Percentiles rank a stretch among this genome's conserved stretches.
Conservation (phyloP, 2,888 invertebrate species). For the Apamea crenata region DNA sequence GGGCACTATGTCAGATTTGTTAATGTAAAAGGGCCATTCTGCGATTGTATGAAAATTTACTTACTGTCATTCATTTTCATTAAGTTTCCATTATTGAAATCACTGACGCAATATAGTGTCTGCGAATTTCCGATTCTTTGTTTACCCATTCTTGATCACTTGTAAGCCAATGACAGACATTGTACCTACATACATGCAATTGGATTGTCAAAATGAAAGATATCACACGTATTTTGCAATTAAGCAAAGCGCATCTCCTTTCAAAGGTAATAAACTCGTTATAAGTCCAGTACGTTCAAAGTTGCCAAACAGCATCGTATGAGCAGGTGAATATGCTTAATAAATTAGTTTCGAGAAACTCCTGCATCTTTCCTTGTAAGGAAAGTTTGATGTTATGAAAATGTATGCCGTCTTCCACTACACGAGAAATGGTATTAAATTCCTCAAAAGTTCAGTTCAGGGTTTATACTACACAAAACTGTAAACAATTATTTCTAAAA, state of each 20-base stretch:
- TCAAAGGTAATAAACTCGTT: not conserved
- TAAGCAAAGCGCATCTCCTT: conserved; percentile 15
- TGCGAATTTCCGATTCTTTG: not conserved
- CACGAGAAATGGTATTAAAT: not conserved
- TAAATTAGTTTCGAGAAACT: conserved; percentile 28
- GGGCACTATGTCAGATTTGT: conserved; percentile 33
- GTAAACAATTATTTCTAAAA: not conserved
- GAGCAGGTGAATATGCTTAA: conserved; percentile 7
- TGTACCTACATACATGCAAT: not conserved
- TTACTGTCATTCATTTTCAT: conserved; percentile 9
- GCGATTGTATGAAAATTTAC: not conserved
- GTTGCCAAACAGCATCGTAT: conserved; percentile 4
- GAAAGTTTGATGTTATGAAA: conserved; percentile 3
- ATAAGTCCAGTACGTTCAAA: not conserved
- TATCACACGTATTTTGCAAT: not conserved
- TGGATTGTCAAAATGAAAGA: not conserved
- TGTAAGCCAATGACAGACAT: not conserved
- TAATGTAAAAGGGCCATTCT: conserved; percentile 15
- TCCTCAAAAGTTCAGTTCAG: no score
- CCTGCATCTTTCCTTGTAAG: not conserved
- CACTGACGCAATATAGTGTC: not conserved
- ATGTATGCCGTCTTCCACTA: not conserved
- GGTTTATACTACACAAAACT: not conserved
- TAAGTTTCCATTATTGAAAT: conserved; percentile 3
- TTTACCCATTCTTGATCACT: not conserved